phyloP scores from a whole-genome alignment of 2,888 invertebrate genomes.

The Fragum sueziense region DNA sequence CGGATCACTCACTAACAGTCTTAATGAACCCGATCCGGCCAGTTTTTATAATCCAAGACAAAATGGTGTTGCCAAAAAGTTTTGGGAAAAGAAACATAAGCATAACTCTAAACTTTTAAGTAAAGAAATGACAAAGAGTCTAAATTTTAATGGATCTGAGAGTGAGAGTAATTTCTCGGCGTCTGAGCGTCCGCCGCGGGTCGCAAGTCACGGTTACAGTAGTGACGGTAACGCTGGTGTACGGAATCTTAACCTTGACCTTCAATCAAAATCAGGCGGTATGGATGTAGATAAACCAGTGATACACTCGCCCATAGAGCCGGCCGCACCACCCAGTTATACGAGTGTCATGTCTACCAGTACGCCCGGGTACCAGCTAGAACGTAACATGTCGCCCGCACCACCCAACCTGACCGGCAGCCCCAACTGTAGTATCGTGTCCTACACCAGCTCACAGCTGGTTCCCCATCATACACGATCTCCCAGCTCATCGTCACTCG shows the following conservation, averaged over 20 bases:
- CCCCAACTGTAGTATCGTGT: constrained; percentile 60
- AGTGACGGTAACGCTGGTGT: constrained; percentile 59
- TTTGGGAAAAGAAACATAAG: constrained; percentile 88
- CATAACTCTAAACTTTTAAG: constrained; percentile 76
- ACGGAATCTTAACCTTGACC: constrained; percentile 73
- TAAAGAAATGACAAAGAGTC: constrained; percentile 75
- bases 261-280: constrained; percentile 72
- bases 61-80: constrained; percentile 95
- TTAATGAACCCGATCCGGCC: constrained; percentile 57
- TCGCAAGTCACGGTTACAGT: constrained; percentile 60
- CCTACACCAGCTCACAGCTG: constrained; percentile 56
- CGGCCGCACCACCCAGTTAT: constrained; percentile 50
- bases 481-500: constrained; percentile 71
- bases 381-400: constrained; percentile 37
- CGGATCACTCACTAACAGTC: constrained; percentile 44
- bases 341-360: constrained; percentile 42
- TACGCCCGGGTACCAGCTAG: constrained; percentile 45
- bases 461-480: constrained; percentile 68
- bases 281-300: constrained; percentile 41
- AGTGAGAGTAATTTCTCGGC: constrained; percentile 65
- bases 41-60: constrained; percentile 96
- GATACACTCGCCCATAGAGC: constrained; percentile 39
- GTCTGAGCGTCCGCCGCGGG: constrained; percentile 62
- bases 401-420: constrained; percentile 36
- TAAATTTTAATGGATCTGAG: constrained; percentile 72